A percentile compares a stretch with the other conserved stretches of the same genome.
These are phyloP conservation scores for Drosophila saltans DNA, from an alignment of 1,140 invertebrate species.

Conservation along the genomic window DNA sequence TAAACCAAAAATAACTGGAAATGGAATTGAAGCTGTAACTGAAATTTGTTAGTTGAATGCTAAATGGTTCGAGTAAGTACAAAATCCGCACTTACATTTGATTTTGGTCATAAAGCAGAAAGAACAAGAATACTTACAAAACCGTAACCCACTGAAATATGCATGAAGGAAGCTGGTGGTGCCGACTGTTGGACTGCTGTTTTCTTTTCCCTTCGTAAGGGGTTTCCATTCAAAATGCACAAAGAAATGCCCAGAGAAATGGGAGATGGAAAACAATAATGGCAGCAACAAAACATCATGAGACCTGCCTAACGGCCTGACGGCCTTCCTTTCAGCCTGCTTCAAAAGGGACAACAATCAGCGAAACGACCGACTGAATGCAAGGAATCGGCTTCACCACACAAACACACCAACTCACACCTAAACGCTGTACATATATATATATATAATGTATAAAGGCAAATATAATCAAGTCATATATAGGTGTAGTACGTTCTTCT, in stretches of 20 bases:
- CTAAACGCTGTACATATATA: constrained; percentile 16
- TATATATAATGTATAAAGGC: constrained; percentile 68
- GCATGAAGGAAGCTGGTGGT: constrained; percentile 32
- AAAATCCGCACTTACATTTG: constrained; percentile 25
- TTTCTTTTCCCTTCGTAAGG: neutral
- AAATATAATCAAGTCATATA: constrained; percentile 72
- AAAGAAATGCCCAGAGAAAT: constrained; percentile 36
- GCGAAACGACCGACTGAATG: constrained; percentile 34
- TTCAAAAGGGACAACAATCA: constrained; percentile 7
- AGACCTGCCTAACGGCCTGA: neutral
- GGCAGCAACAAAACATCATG: constrained; percentile 29
- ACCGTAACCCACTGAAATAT: constrained; percentile 37
- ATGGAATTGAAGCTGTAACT: neutral
- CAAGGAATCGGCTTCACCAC: constrained; percentile 14
- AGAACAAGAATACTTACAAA: constrained; percentile 3
- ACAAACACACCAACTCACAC: constrained; percentile 5
- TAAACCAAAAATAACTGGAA: neutral
- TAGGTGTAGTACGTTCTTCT: neutral
- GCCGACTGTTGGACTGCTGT: neutral
- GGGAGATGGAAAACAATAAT: constrained; percentile 36
- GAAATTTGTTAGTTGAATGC: neutral
- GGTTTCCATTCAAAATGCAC: constrained; percentile 53
- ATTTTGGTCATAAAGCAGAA: constrained; percentile 21
- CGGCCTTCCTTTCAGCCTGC: neutral
- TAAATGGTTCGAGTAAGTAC: constrained; percentile 2